phyloP scores from a whole-genome alignment of 1,140 invertebrate genomes.

The Drosophila neocordata region DNA sequence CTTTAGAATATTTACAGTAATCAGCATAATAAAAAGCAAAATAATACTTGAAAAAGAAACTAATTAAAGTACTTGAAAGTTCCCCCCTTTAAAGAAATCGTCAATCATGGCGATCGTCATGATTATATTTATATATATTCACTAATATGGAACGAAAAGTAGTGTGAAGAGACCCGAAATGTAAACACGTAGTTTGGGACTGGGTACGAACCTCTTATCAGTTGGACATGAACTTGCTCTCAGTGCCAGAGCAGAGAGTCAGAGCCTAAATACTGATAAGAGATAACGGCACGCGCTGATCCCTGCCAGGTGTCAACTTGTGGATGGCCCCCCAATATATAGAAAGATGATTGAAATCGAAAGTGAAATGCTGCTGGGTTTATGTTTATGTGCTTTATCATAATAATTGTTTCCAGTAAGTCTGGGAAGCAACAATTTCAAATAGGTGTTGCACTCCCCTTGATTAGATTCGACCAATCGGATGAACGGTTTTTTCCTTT shows the following conservation, averaged over 20 bases:
- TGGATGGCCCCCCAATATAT: conserved; percentile 14
- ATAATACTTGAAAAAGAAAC: conserved; percentile 20
- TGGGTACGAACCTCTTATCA: conserved; percentile 15
- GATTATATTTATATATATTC: neutral
- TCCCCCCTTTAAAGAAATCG: neutral
- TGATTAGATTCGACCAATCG: conserved; percentile 55
- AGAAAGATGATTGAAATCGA: conserved; percentile 24
- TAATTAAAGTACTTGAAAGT: conserved; percentile 29
- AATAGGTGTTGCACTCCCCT: conserved; percentile 29
- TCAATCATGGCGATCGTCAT: conserved; percentile 1
- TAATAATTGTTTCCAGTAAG: conserved; percentile 1
- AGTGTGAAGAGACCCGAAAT: conserved; percentile 18
- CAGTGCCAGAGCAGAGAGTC: conserved; percentile 14
- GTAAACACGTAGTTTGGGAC: conserved; percentile 47
- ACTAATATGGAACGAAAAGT: neutral
- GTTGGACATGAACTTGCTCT: conserved; percentile 58
- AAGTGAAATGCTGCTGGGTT: conserved; percentile 18
- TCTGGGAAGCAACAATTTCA: neutral
- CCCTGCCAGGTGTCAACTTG: conserved; percentile 17
- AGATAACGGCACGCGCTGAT: conserved; percentile 45
- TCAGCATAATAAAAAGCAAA: conserved; percentile 14
- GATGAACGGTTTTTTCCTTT: conserved; percentile 35
- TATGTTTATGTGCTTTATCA: conserved; percentile 1
- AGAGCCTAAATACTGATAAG: conserved; percentile 39
- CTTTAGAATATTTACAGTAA: conserved; percentile 10